Conservation (phyloP, 2,797 vertebrate genomes). For the Crocodylus rhombifer region DNA sequence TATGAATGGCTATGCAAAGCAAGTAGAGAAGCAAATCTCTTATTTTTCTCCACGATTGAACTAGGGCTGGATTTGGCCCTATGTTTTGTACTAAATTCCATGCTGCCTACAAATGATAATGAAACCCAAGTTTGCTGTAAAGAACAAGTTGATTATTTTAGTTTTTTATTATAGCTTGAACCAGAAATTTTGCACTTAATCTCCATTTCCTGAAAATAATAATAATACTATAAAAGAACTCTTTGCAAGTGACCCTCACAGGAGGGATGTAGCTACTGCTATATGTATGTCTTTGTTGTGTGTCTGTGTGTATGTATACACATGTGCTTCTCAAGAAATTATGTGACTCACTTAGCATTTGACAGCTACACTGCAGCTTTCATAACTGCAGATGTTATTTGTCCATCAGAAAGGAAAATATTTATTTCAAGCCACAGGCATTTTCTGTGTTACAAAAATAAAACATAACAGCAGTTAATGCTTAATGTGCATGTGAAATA, state of each 20-base stretch:
- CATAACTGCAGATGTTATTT: slow-evolving; percentile 79
- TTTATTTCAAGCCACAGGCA: slow-evolving; percentile 78
- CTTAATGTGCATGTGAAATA: slow-evolving; percentile 66
- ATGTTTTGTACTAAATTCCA: neutral
- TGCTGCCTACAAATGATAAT: neutral
- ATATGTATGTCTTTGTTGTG: slow-evolving; percentile 8
- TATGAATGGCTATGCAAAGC: accelerated
- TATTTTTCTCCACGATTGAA: accelerated
- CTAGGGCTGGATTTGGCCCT: neutral
- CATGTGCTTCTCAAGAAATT: slow-evolving; percentile 67
- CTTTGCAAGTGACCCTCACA: neutral
- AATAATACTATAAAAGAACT: accelerated
- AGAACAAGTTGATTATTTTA: neutral
- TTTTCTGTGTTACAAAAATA: slow-evolving; percentile 70
- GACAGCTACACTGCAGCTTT: slow-evolving; percentile 70
- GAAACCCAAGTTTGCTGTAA: neutral
- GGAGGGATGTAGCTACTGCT: neutral
- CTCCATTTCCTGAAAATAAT: neutral
- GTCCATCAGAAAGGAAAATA: slow-evolving; percentile 81
- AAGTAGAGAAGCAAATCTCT: neutral
- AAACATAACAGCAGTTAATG: slow-evolving; percentile 70
- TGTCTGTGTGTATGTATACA: slow-evolving; percentile 22
- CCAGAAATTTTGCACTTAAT: neutral
- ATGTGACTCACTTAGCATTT: slow-evolving; percentile 64
- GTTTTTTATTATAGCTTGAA: neutral